phyloP scores from a whole-genome alignment of 2,888 invertebrate species.

The Macrostomum cliftonense region DNA sequence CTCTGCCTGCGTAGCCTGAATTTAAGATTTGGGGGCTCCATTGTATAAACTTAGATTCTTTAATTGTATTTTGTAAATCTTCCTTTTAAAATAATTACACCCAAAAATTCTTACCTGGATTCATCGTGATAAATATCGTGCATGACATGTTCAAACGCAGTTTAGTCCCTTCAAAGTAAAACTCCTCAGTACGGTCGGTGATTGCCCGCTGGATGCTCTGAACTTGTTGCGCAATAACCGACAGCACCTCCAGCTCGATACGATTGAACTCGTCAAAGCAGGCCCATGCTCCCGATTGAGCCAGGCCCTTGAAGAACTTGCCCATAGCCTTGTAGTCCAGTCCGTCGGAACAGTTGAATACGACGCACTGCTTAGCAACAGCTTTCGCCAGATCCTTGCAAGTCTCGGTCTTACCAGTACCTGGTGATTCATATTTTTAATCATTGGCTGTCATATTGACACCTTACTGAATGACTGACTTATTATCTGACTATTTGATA shows the following conservation, averaged over 20 bases:
- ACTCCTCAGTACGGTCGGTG: constrained; percentile 26
- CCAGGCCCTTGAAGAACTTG: constrained; percentile 38
- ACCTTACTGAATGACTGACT: too few relatives aligned
- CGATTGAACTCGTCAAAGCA: constrained; percentile 39
- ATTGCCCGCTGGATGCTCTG: constrained; percentile 37
- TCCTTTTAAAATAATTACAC: too few relatives aligned
- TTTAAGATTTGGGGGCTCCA: too few relatives aligned
- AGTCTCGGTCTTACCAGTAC: constrained; percentile 35
- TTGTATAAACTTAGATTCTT: too few relatives aligned
- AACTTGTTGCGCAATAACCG: constrained; percentile 31
- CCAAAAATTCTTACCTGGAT: constrained; percentile 23
- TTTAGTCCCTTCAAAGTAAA: constrained; percentile 35
- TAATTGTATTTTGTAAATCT: too few relatives aligned
- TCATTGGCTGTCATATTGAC: too few relatives aligned
- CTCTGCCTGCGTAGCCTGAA: constrained; percentile 15
- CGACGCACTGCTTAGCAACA: constrained; percentile 38
- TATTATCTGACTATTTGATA: too few relatives aligned
- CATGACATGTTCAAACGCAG: constrained; percentile 34
- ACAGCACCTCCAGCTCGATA: constrained; percentile 36
- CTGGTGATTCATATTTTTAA: too few relatives aligned
- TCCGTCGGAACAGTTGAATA: constrained; percentile 38
- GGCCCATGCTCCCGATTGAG: constrained; percentile 37
- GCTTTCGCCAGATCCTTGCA: constrained; percentile 37
- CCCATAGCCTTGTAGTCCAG: constrained; percentile 38
- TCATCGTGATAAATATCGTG: constrained; percentile 38